Evolutionary conservation across 1,140 invertebrate genomes (phyloP).

Genomic region (Drosophila malerkotliana): DNA sequence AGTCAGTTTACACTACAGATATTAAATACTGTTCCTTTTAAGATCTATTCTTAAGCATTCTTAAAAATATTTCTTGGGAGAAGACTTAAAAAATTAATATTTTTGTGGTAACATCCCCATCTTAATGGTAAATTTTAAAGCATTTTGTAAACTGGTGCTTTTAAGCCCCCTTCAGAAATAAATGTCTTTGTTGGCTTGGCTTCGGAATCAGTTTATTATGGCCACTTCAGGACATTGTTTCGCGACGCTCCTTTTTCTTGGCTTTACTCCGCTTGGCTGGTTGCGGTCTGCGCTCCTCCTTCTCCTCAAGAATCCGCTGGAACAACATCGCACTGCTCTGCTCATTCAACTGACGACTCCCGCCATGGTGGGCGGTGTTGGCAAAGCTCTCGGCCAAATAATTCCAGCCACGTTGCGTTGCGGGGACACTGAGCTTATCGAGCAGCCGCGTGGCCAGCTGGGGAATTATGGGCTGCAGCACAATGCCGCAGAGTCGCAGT

Average conservation of each 20-base stretch:
- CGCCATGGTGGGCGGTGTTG: background rate
- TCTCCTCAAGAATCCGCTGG: conserved; percentile 68
- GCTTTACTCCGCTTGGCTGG: conserved; percentile 62
- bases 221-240: conserved; percentile 53
- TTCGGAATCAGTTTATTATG: conserved; percentile 62
- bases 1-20: background rate
- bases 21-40: background rate
- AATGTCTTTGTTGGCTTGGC: conserved; percentile 46
- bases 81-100: background rate
- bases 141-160: conserved; percentile 9
- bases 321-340: conserved; percentile 67
- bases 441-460: conserved; percentile 87
- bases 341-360: conserved; percentile 39
- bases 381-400: conserved; percentile 69
- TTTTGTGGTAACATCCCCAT: background rate
- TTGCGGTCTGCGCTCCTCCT: conserved; percentile 24
- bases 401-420: conserved; percentile 85
- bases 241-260: conserved; percentile 60
- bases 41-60: background rate
- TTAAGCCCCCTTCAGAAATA: conserved; percentile 58
- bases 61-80: no score
- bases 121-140: background rate
- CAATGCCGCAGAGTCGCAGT: conserved; percentile 90
- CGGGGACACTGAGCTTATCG: conserved; percentile 87
- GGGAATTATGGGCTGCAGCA: conserved; percentile 94